A percentile compares a stretch with the other conserved stretches of the same genome.
phyloP scores from a whole-genome alignment of 2,797 vertebrate genomes.

The Borostomias antarcticus region DNA sequence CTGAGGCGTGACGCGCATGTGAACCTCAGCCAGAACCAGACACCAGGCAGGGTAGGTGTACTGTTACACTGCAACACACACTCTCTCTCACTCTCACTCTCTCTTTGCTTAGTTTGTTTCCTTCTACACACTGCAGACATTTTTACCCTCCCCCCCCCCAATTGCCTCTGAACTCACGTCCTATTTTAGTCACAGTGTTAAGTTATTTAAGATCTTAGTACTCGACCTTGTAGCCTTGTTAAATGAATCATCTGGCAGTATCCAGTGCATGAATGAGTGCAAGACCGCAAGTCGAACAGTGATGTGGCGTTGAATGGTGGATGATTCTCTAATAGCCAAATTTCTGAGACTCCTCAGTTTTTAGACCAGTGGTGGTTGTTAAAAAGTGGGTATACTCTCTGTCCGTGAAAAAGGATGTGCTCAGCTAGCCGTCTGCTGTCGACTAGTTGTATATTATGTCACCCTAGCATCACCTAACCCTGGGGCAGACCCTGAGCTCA shows the following conservation, averaged over 20 bases:
- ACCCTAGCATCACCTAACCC: not conserved
- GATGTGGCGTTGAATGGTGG: no score
- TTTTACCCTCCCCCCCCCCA: not conserved
- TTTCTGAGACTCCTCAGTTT: no score
- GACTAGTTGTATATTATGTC: not conserved
- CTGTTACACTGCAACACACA: conserved; percentile 10
- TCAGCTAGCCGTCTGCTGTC: no score
- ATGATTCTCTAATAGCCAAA: no score
- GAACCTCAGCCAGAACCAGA: conserved; percentile 6
- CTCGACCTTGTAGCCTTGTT: not conserved
- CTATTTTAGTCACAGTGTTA: not conserved
- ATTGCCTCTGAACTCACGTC: no score
- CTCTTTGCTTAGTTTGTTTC: not conserved
- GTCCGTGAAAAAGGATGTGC: no score
- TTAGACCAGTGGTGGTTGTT: no score
- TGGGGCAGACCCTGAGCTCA: not conserved
- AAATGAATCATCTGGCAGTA: not conserved
- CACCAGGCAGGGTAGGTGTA: not conserved
- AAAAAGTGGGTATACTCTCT: no score
- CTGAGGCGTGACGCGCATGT: conserved; percentile 8
- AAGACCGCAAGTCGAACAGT: no score
- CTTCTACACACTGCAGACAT: not conserved
- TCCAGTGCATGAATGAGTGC: not conserved
- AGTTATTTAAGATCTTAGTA: not conserved
- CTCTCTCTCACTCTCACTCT: not conserved